Evolutionary conservation across 2,888 invertebrate genomes (phyloP), one percentile per base, ranked within the genome.

Genomic region (Polyommatus icarus): DNA sequence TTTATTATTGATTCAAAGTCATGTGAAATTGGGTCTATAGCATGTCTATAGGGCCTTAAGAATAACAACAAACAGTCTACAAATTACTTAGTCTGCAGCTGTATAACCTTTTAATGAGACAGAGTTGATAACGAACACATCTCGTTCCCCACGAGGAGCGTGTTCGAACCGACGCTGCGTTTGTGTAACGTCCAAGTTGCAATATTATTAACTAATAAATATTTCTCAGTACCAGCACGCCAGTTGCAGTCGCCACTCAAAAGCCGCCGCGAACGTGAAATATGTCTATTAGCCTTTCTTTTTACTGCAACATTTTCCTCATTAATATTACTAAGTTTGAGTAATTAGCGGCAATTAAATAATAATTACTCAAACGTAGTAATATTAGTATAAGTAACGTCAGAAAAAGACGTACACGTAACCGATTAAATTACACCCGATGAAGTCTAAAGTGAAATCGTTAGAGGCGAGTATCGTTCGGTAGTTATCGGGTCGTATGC

Each of bases 111-210:
- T 61, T 61, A 50, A 50, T 50, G 15, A 12, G 50, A 15, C 50
- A 54, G 18, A 54, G 54, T 67, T 67, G 15, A 29, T 29, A 12
- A 67, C 15, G 10, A 67, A 32, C 20, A 67, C 12, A 29, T 67
- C 67, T 67, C 67, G 29, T 67, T 7, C 15, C 20, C 6, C 4
- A 40, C 40, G 73, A 20, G 24, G 40, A 75, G 75, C 24, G 73
- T 50, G 29, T 24, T 46, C 54, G 77, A 67, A 83, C 86, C 85
- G 86, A 89, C 89, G 90, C 88, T 87, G 85, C 88, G 89, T 90
- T 88, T 89, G 88, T 89, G 89, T 91, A 89, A 91, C 90, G 89
- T 89, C 87, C 87, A 86, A 90, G 89, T 90, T 89, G 91, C 90
- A 91, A 92, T 85, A 84, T 81, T 84, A 85, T 89, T 89, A 89